These are phyloP conservation scores for Trissolcus brochymenae DNA, from an alignment of 2,888 invertebrate genomes.

Conservation along the genomic window DNA sequence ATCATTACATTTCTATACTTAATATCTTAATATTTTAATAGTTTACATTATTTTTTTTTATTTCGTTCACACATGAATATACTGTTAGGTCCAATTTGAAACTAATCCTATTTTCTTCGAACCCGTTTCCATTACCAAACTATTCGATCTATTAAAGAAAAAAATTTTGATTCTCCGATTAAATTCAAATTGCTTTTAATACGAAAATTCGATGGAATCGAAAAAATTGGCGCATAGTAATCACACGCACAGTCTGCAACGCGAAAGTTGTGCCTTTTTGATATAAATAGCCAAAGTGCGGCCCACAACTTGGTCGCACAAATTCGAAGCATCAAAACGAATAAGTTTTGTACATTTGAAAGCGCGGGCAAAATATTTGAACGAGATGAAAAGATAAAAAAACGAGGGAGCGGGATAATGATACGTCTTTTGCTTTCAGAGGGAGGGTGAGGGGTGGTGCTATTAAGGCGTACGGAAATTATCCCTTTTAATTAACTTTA, in stretches of 20 bases:
- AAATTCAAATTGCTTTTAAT: slow-evolving; percentile 27
- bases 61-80: not conserved
- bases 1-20: too few species aligned
- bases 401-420: slow-evolving; percentile 34
- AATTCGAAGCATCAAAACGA: not conserved
- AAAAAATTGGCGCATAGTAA: slow-evolving; percentile 7
- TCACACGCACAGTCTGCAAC: slow-evolving; percentile 23
- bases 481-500: slow-evolving; percentile 56
- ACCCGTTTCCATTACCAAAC: slow-evolving; percentile 17
- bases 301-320: too few species aligned
- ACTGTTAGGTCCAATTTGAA: slow-evolving; percentile 2
- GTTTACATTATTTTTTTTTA: too few species aligned
- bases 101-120: not conserved
- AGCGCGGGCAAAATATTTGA: not conserved
- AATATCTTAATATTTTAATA: too few species aligned
- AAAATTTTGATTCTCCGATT: slow-evolving; percentile 27
- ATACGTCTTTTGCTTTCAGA: slow-evolving; percentile 25
- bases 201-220: slow-evolving; percentile 21
- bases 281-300: slow-evolving; percentile 1
- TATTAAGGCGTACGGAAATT: slow-evolving; percentile 50
- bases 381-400: slow-evolving; percentile 30
- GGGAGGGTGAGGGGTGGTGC: slow-evolving; percentile 9
- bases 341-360: not conserved
- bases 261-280: not conserved
- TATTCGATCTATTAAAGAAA: slow-evolving; percentile 21